These are phyloP conservation scores for Folsomia candida DNA, from an alignment of 2,888 invertebrate species.

Conservation along the genomic window DNA sequence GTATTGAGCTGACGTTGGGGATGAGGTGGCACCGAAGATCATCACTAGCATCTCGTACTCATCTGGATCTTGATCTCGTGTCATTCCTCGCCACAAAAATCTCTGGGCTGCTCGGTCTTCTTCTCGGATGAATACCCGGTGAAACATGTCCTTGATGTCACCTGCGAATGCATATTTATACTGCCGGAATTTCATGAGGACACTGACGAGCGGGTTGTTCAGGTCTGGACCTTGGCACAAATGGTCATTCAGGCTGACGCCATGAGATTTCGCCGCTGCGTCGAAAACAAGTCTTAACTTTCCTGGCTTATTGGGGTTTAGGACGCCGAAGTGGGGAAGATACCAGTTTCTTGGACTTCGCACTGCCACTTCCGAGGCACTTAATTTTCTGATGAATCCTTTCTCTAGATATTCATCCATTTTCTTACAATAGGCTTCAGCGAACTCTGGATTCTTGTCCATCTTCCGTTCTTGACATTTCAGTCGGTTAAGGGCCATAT, in stretches of 20 bases:
- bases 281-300: too few relatives aligned
- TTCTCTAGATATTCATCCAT: slow-evolving; percentile 28
- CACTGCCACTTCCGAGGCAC: slow-evolving; percentile 6
- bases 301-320: slow-evolving; percentile 27
- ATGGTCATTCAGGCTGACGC: too few relatives aligned
- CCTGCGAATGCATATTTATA: slow-evolving; percentile 20
- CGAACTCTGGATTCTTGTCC: slow-evolving; percentile 22
- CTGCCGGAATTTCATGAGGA: too few relatives aligned
- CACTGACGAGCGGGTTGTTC: slow-evolving; percentile 7
- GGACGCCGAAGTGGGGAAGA: slow-evolving; percentile 36
- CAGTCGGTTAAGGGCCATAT: too few relatives aligned
- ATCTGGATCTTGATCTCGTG: neutral
- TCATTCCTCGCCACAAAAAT: slow-evolving; percentile 24
- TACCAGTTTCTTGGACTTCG: slow-evolving; percentile 10
- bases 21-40: slow-evolving; percentile 31
- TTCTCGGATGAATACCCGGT: slow-evolving; percentile 15
- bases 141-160: slow-evolving; percentile 37
- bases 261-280: too few relatives aligned
- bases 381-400: slow-evolving; percentile 30
- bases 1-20: slow-evolving; percentile 29
- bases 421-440: slow-evolving; percentile 18
- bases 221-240: too few relatives aligned
- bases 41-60: slow-evolving; percentile 18
- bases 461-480: slow-evolving; percentile 27
- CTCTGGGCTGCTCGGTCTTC: slow-evolving; percentile 22